These are phyloP conservation scores for Hassar affinis DNA, from an alignment of 2,113 vertebrate species.

Conservation along the genomic window DNA sequence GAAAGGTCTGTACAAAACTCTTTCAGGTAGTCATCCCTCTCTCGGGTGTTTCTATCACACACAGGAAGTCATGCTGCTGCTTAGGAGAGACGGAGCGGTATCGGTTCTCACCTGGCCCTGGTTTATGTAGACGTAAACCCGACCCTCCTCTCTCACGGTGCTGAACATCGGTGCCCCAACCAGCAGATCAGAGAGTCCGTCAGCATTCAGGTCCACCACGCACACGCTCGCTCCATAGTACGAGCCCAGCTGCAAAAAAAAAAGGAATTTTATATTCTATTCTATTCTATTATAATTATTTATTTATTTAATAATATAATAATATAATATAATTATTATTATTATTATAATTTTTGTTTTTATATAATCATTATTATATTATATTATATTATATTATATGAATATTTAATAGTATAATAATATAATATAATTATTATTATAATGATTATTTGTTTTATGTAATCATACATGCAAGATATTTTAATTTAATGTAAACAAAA, in stretches of 20 bases:
- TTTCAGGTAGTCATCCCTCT: background rate
- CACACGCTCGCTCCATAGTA: conserved; percentile 92
- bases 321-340: too few species aligned
- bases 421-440: too few species aligned
- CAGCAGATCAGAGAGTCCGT: conserved; percentile 90
- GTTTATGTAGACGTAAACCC: conserved; percentile 92
- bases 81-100: background rate
- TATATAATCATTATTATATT: too few species aligned
- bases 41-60: background rate
- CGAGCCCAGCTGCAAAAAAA: conserved; percentile 81
- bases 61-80: background rate
- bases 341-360: too few species aligned
- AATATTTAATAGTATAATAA: too few species aligned
- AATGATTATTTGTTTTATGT: background rate
- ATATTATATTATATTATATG: too few species aligned
- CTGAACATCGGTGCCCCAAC: conserved; percentile 92
- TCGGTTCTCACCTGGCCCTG: conserved; percentile 77
- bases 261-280: too few species aligned
- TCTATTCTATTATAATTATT: too few species aligned
- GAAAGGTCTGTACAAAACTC: background rate
- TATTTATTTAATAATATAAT: too few species aligned
- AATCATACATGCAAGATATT: background rate
- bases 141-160: conserved; percentile 85
- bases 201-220: conserved; percentile 86
- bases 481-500: background rate